Conservation (phyloP, 1,140 invertebrate species). For the Zaprionus davidi region DNA sequence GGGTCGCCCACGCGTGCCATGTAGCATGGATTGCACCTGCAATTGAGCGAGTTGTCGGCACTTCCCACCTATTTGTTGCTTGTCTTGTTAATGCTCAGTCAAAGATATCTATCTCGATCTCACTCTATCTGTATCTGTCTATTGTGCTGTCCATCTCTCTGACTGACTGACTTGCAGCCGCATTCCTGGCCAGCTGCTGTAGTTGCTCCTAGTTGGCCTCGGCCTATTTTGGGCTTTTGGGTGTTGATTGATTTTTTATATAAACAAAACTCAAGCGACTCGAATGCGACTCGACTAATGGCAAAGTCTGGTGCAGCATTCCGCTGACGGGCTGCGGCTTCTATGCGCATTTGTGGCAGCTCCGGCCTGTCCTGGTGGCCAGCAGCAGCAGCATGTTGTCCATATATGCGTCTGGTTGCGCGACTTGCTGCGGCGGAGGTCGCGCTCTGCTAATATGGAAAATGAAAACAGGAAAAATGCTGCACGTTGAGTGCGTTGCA, state of each 20-base stretch:
- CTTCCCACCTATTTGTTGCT: conserved; percentile 17
- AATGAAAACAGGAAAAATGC: conserved; percentile 81
- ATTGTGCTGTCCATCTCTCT: neutral
- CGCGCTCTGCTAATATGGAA: conserved; percentile 77
- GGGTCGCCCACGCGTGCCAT: conserved; percentile 21
- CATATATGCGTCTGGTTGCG: conserved; percentile 30
- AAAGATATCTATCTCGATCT: neutral
- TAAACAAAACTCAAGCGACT: conserved; percentile 63
- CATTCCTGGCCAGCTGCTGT: conserved; percentile 63
- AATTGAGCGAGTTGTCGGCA: neutral
- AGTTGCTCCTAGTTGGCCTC: conserved; percentile 33
- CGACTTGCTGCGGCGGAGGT: conserved; percentile 52
- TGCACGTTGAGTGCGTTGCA: conserved; percentile 46
- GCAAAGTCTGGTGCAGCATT: conserved; percentile 79
- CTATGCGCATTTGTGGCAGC: conserved; percentile 44
- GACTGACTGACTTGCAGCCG: conserved; percentile 25
- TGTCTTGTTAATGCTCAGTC: conserved; percentile 47
- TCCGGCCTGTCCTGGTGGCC: conserved; percentile 38
- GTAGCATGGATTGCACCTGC: conserved; percentile 16
- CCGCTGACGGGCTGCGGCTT: conserved; percentile 47
- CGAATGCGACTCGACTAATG: conserved; percentile 49
- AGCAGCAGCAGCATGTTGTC: conserved; percentile 32
- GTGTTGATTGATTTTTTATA: conserved; percentile 81
- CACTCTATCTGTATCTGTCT: conserved; percentile 8
- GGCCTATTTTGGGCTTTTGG: conserved; percentile 67